Evolutionary conservation across 2,888 invertebrate genomes (phyloP).

Genomic region (Drosophila bunnanda): DNA sequence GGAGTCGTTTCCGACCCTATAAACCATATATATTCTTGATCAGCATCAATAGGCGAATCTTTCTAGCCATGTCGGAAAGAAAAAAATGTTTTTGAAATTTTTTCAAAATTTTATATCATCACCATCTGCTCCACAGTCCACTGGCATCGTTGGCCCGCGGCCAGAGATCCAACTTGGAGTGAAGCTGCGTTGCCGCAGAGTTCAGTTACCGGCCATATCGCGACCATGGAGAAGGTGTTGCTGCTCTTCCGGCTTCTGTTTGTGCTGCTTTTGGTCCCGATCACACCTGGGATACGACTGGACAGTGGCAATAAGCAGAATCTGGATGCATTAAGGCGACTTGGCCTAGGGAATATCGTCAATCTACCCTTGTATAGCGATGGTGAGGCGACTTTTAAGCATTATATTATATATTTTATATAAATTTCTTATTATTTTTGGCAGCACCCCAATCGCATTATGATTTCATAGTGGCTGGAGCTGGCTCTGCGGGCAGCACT

Average conservation of each 20-base stretch:
- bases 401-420: background rate
- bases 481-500: slow-evolving; percentile 91
- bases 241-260: slow-evolving; percentile 9
- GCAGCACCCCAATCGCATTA: slow-evolving; percentile 89
- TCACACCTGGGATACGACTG: background rate
- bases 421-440: slow-evolving; percentile 85
- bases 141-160: slow-evolving; percentile 38
- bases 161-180: slow-evolving; percentile 36
- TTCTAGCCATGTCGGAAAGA: no score
- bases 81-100: no score
- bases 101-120: no score
- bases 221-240: slow-evolving; percentile 38
- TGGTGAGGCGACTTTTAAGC: slow-evolving; percentile 58
- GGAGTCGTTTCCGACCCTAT: no score
- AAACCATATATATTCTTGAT: no score
- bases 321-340: slow-evolving; percentile 51
- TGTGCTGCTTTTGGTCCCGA: background rate
- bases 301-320: slow-evolving; percentile 11
- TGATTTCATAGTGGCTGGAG: slow-evolving; percentile 93
- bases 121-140: slow-evolving; percentile 50
- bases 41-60: no score
- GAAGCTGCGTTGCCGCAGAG: slow-evolving; percentile 31
- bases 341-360: slow-evolving; percentile 73
- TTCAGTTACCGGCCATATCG: slow-evolving; percentile 38
- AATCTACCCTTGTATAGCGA: slow-evolving; percentile 72